Conservation (phyloP, 1,140 invertebrate species). For the Watersipora subatra region DNA sequence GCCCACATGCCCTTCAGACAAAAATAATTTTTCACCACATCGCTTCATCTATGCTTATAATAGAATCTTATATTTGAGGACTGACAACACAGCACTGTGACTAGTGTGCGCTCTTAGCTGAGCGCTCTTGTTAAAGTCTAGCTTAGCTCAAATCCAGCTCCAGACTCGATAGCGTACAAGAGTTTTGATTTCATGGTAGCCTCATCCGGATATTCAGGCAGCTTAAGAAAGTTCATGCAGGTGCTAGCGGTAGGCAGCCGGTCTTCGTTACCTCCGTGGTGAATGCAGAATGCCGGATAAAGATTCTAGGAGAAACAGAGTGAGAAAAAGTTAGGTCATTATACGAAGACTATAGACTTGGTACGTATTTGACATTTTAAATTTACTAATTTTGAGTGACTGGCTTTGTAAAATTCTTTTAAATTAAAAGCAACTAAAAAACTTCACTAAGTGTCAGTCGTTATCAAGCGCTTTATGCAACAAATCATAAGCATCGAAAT, state of each 20-base stretch:
- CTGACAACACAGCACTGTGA: no score
- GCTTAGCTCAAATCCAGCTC: constrained; percentile 85
- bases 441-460: no score
- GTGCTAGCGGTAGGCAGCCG: constrained; percentile 86
- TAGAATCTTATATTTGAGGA: no score
- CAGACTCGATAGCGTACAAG: constrained; percentile 82
- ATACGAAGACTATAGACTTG: not conserved
- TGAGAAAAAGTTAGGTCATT: constrained; percentile 7
- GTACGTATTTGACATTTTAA: not conserved
- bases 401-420: no score
- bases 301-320: constrained; percentile 61
- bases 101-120: no score
- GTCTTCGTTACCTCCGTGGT: constrained; percentile 65
- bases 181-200: constrained; percentile 66
- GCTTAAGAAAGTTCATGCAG: constrained; percentile 91
- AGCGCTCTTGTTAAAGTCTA: no score
- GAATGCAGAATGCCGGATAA: constrained; percentile 84
- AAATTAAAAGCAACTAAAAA: no score
- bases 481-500: no score
- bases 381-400: not conserved
- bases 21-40: no score
- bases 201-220: constrained; percentile 74
- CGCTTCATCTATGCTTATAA: no score
- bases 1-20: no score
- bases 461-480: no score